These are phyloP conservation scores for Pantelozetes paolii DNA, from an alignment of 2,888 invertebrate species.

Conservation along the genomic window DNA sequence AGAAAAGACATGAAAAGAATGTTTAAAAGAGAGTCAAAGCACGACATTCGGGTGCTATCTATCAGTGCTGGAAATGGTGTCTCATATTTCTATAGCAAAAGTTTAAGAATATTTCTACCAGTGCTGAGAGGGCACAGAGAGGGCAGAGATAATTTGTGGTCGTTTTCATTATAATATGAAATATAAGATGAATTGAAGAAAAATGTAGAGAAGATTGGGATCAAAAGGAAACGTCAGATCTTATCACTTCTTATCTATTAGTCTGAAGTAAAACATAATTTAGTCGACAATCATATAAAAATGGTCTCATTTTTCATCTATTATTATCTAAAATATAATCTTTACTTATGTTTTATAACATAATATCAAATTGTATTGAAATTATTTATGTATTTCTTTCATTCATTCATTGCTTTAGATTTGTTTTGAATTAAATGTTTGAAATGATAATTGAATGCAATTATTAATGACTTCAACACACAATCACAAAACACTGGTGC, in stretches of 20 bases:
- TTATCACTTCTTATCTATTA: constrained; percentile 8
- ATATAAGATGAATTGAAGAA: constrained; percentile 1
- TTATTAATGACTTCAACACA: constrained; percentile 20
- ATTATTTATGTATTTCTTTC: no score
- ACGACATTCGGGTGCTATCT: neutral
- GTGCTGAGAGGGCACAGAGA: neutral
- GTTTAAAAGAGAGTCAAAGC: constrained; percentile 1
- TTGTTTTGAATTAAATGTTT: neutral
- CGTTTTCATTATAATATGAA: constrained; percentile 1
- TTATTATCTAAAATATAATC: no score
- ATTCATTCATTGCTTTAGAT: neutral
- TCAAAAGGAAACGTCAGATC: constrained; percentile 22
- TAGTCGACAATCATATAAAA: constrained; percentile 21
- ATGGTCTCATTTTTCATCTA: no score
- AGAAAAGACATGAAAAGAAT: constrained; percentile 15
- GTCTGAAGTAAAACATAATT: constrained; percentile 24
- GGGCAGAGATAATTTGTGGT: constrained; percentile 8
- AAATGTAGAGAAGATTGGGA: neutral
- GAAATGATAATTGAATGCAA: neutral
- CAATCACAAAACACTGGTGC: constrained; percentile 14
- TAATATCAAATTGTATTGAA: no score
- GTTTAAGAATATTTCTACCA: neutral
- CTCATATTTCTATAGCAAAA: constrained; percentile 32
- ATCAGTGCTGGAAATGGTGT: neutral
- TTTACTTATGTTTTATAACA: neutral